These are phyloP conservation scores for Tiliqua scincoides DNA, from an alignment of 2,113 vertebrate species.

Conservation along the genomic window DNA sequence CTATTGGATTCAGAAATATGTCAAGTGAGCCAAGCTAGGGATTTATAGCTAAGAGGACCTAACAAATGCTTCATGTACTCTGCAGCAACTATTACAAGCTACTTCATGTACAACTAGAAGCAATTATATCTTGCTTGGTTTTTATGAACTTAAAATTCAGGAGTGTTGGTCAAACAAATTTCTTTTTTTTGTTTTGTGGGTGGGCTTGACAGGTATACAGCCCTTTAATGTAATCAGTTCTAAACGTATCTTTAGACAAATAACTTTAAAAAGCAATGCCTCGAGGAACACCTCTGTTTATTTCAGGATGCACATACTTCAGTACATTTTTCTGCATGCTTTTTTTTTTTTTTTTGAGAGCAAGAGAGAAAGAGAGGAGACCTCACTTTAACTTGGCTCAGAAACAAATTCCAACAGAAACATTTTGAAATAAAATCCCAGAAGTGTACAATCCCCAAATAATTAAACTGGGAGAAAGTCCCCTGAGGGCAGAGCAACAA, in stretches of 20 bases:
- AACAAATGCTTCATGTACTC: slow-evolving; percentile 78
- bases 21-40: slow-evolving; percentile 67
- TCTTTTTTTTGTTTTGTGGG: slow-evolving; percentile 57
- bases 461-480: slow-evolving; percentile 81
- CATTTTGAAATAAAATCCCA: slow-evolving; percentile 80
- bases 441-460: slow-evolving; percentile 77
- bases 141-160: slow-evolving; percentile 79
- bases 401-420: slow-evolving; percentile 72
- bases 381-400: slow-evolving; percentile 39
- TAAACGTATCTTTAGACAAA: slow-evolving; percentile 77
- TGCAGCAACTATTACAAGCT: slow-evolving; percentile 73
- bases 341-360: slow-evolving; percentile 38
- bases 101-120: slow-evolving; percentile 79
- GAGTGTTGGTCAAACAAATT: slow-evolving; percentile 72
- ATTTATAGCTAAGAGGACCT: slow-evolving; percentile 78
- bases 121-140: slow-evolving; percentile 76
- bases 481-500: slow-evolving; percentile 76
- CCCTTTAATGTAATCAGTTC: slow-evolving; percentile 76
- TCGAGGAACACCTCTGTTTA: slow-evolving; percentile 74
- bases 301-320: slow-evolving; percentile 65
- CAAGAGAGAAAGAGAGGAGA: slow-evolving; percentile 47
- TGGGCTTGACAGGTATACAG: slow-evolving; percentile 69
- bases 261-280: slow-evolving; percentile 73
- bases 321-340: slow-evolving; percentile 66
- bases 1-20: slow-evolving; percentile 76